Conservation (phyloP, 2,797 vertebrate genomes). For the Miopithecus talapoin region DNA sequence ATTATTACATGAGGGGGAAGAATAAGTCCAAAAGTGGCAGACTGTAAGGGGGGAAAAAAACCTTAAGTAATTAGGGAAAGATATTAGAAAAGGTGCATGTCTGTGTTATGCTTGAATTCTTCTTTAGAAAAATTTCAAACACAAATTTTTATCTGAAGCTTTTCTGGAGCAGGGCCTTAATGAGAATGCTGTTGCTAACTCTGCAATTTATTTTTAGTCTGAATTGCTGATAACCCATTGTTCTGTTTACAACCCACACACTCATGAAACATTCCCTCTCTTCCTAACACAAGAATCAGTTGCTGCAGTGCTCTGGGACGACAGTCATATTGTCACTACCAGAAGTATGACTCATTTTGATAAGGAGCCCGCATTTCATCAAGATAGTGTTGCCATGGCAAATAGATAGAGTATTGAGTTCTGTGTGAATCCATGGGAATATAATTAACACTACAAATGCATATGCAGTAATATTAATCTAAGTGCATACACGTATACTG, state of each 20-base stretch:
- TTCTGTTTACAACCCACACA: slow-evolving; percentile 76
- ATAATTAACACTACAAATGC: slow-evolving; percentile 39
- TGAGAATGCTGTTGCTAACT: slow-evolving; percentile 68
- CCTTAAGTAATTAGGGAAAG: background rate
- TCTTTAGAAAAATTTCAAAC: slow-evolving; percentile 57
- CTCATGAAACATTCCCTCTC: slow-evolving; percentile 60
- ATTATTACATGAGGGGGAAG: slow-evolving; percentile 5
- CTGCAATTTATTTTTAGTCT: slow-evolving; percentile 72
- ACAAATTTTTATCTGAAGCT: slow-evolving; percentile 48
- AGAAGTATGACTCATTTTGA: slow-evolving; percentile 72
- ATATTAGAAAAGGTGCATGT: slow-evolving; percentile 10
- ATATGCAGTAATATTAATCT: background rate
- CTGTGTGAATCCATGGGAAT: slow-evolving; percentile 45
- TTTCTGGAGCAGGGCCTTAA: slow-evolving; percentile 43
- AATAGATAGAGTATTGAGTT: slow-evolving; percentile 64
- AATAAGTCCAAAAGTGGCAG: slow-evolving; percentile 13
- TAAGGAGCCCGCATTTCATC: slow-evolving; percentile 66
- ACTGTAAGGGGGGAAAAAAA: background rate
- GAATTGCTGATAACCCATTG: slow-evolving; percentile 74
- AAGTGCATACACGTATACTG: background rate
- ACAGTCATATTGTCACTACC: slow-evolving; percentile 56
- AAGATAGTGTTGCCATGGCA: slow-evolving; percentile 77
- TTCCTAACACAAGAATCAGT: slow-evolving; percentile 56
- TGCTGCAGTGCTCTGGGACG: slow-evolving; percentile 50
- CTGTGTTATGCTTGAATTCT: slow-evolving; percentile 33